Conservation (phyloP, 2,888 invertebrate genomes). For the Acleris holmiana region DNA sequence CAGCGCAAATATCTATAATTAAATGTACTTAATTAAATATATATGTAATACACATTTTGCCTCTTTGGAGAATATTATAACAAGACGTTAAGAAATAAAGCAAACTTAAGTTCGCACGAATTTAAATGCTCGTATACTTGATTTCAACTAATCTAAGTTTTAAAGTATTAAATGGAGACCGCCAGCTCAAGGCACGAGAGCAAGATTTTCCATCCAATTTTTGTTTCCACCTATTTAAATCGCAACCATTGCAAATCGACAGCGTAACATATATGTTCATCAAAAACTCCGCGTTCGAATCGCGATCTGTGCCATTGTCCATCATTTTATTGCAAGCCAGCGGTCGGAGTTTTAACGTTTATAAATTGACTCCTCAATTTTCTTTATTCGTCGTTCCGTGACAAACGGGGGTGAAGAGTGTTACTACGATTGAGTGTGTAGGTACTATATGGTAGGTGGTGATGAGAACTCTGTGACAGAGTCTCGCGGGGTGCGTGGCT, state of each 20-base stretch:
- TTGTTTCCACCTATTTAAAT: slow-evolving; percentile 53
- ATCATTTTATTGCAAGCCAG: slow-evolving; percentile 64
- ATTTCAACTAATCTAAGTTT: slow-evolving; percentile 55
- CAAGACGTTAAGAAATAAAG: slow-evolving; percentile 53
- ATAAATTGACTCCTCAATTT: slow-evolving; percentile 55
- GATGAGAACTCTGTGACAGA: not conserved
- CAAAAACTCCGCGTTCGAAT: slow-evolving; percentile 55
- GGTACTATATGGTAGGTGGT: no score
- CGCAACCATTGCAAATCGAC: slow-evolving; percentile 42
- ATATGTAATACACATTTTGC: slow-evolving; percentile 63
- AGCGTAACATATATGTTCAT: slow-evolving; percentile 39
- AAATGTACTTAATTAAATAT: slow-evolving; percentile 61
- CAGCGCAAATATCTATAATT: slow-evolving; percentile 71
- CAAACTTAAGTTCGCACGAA: slow-evolving; percentile 66
- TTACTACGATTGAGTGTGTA: not conserved
- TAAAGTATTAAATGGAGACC: slow-evolving; percentile 53
- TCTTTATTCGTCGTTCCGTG: not conserved
- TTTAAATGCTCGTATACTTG: slow-evolving; percentile 55
- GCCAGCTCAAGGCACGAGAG: slow-evolving; percentile 77
- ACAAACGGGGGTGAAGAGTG: not conserved
- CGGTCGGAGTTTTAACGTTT: slow-evolving; percentile 57
- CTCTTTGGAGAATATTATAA: slow-evolving; percentile 77
- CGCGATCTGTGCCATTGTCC: slow-evolving; percentile 70
- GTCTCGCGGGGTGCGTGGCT: slow-evolving; percentile 34
- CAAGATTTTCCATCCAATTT: slow-evolving; percentile 64